These are phyloP conservation scores for Zeuzera pyrina DNA, from an alignment of 2,888 invertebrate species.

Conservation along the genomic window DNA sequence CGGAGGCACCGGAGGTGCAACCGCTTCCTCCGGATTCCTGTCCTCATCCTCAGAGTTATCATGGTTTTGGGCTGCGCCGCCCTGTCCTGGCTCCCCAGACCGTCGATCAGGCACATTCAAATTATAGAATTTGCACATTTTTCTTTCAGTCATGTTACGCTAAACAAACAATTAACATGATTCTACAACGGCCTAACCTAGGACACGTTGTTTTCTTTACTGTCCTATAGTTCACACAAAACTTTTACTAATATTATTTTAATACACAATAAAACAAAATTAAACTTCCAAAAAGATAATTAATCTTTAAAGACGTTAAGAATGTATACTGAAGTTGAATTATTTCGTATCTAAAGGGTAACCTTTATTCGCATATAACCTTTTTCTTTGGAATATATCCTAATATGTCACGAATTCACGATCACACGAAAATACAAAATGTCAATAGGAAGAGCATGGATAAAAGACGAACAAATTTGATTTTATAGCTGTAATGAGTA, in stretches of 20 bases:
- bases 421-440: no score
- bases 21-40: slow-evolving; percentile 42
- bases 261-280: no score
- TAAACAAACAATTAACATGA: slow-evolving; percentile 62
- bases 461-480: no score
- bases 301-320: no score
- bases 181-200: slow-evolving; percentile 70
- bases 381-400: no score
- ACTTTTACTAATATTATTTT: no score
- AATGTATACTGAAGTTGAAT: no score
- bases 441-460: no score
- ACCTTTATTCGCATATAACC: slow-evolving; percentile 68
- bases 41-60: slow-evolving; percentile 51
- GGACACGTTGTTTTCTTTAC: slow-evolving; percentile 57
- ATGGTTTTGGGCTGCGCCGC: slow-evolving; percentile 42
- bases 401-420: no score
- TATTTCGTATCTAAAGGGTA: no score
- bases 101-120: slow-evolving; percentile 70
- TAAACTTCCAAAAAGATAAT: no score
- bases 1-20: slow-evolving; percentile 75
- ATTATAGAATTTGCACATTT: slow-evolving; percentile 73
- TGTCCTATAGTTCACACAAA: slow-evolving; percentile 38
- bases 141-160: slow-evolving; percentile 68
- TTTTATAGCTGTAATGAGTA: no score
- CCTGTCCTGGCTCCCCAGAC: slow-evolving; percentile 38